A percentile compares a stretch with the other conserved stretches of the same genome.
Evolutionary conservation across 2,797 vertebrate genomes (phyloP).

Genomic region (Helicolenus hilgendorfi): DNA sequence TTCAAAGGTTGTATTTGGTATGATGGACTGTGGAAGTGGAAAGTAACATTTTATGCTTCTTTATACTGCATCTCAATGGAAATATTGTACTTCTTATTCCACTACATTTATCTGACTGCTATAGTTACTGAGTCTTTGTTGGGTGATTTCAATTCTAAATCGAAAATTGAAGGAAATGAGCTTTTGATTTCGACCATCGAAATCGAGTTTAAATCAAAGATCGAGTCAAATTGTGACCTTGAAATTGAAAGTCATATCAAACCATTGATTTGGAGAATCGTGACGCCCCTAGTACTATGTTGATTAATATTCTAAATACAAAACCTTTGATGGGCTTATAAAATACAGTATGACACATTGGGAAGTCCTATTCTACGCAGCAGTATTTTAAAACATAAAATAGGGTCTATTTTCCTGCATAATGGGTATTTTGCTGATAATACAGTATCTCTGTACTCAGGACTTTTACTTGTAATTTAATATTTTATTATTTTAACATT

Average conservation of each 20-base stretch:
- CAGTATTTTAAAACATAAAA: background rate
- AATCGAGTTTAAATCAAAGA: too few species aligned
- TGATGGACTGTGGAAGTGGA: background rate
- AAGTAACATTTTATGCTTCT: background rate
- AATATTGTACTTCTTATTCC: background rate
- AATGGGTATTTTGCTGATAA: background rate
- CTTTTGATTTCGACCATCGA: too few species aligned
- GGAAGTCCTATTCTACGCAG: background rate
- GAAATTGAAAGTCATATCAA: background rate
- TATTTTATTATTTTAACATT: background rate
- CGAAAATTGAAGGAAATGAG: too few species aligned
- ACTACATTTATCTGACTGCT: background rate
- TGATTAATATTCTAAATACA: background rate
- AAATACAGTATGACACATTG: background rate
- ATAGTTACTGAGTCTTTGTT: background rate
- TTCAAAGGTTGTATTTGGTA: background rate
- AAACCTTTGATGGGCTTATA: background rate
- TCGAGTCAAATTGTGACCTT: too few species aligned
- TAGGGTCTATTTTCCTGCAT: too few species aligned
- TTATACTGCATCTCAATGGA: background rate
- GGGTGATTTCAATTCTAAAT: too few species aligned
- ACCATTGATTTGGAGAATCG: background rate
- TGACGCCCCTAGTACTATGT: background rate
- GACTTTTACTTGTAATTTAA: background rate
- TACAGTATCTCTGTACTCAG: background rate